Evolutionary conservation across 1,140 invertebrate genomes (phyloP), one percentile per base, ranked within the genome.

Genomic region (Drosophila ambigua): DNA sequence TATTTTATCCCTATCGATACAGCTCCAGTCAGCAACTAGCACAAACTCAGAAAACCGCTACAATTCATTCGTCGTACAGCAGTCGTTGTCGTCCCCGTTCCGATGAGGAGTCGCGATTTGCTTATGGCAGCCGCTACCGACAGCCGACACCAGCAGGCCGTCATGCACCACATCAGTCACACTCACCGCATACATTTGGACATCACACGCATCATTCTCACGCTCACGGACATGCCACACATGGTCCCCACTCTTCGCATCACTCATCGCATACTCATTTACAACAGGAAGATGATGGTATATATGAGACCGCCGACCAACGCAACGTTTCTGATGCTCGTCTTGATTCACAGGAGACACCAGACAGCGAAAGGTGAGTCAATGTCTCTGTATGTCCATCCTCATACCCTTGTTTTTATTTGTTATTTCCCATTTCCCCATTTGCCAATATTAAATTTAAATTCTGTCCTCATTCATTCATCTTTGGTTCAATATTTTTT

Each of bases 301-400:
- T 97, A 77, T 97, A 97, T 92, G 96, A 97, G 93, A 96, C 95
- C 81, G 96, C 96, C 74, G 96, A 97, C 92, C 91, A 95, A 15
- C 93, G 95, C 91, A 82, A 76, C 23, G 93, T 92, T 74, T 93
- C 89, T 43, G 91, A 92, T 58, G 93, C 92, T 89, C 93, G 79
- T 92, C 92, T 92, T 82, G 92, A 92, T 92, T 93, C 95, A 59
- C 93, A 95, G 64, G 96, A 96, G 92, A 96, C 95, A 55, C 96
- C 95, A 80, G 96, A 97, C 92, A 96, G 96, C 93, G 96, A 96
- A 94, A 97, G 96, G 96, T 97, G 95, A 93, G 92, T 90, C 44
- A 66, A 64, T 5, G 4, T 39, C 11, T 39, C 35, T 39, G 35
- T 11, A 13, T 13, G 28, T n/a, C 15, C 31, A 31, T 16, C 15